phyloP scores from a whole-genome alignment of 2,888 invertebrate genomes.

The Leptinotarsa juncta region DNA sequence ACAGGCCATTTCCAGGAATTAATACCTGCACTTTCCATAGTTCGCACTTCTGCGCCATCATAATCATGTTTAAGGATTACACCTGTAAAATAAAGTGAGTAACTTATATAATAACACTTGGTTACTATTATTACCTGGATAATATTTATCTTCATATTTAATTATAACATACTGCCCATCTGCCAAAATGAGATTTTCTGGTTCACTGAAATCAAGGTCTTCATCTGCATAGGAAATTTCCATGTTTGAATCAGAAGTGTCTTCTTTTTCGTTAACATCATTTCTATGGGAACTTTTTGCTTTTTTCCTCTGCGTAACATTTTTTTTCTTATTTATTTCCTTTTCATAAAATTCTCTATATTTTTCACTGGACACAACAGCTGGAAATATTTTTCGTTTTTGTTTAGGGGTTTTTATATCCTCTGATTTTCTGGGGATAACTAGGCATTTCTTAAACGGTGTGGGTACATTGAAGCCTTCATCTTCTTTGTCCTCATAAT shows the following conservation, averaged over 20 bases:
- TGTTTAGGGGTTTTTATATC: too few species aligned
- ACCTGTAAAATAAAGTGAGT: conserved; percentile 23
- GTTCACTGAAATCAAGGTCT: conserved; percentile 16
- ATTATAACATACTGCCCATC: conserved; percentile 22
- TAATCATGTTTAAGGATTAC: conserved; percentile 20
- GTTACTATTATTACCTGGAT: neutral
- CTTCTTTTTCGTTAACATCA: neutral
- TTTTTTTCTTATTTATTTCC: neutral
- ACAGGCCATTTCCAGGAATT: conserved; percentile 13
- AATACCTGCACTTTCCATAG: conserved; percentile 33
- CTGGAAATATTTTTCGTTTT: too few species aligned
- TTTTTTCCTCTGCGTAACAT: neutral
- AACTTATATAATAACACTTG: conserved; percentile 4
- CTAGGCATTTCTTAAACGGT: conserved; percentile 4
- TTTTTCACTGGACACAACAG: too few species aligned
- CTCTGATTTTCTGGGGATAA: too few species aligned
- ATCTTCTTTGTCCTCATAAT: conserved; percentile 19
- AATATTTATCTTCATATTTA: conserved; percentile 22
- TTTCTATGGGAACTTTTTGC: neutral
- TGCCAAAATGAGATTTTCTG: conserved; percentile 13
- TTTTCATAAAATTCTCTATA: neutral
- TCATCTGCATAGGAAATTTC: too few species aligned
- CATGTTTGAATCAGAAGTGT: neutral
- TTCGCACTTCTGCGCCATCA: conserved; percentile 27
- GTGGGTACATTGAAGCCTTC: conserved; percentile 3